Conservation (phyloP, 2,797 vertebrate genomes). For the Gallinago nigripennis region DNA sequence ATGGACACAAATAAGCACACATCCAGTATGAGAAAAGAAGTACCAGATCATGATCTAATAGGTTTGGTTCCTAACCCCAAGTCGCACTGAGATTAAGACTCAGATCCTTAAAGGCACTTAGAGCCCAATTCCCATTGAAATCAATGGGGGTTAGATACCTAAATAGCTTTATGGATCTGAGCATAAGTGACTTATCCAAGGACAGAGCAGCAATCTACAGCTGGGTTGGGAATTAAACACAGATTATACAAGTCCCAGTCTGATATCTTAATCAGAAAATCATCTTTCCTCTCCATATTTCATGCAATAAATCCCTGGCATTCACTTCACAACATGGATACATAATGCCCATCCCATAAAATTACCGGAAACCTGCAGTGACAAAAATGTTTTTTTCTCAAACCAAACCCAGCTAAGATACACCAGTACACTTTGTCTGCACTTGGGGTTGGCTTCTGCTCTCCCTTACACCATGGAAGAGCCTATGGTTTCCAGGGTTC, state of each 20-base stretch:
- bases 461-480: neutral
- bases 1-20: neutral
- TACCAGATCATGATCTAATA: neutral
- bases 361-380: neutral
- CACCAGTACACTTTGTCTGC: neutral
- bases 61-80: neutral
- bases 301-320: neutral
- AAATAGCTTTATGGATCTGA: slow-evolving; percentile 57
- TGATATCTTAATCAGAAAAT: slow-evolving; percentile 41
- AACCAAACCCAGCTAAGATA: neutral
- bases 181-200: slow-evolving; percentile 43
- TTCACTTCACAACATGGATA: neutral
- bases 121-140: slow-evolving; percentile 3
- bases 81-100: neutral
- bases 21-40: neutral
- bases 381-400: neutral
- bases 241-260: slow-evolving; percentile 31
- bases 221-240: slow-evolving; percentile 29
- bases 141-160: slow-evolving; percentile 48
- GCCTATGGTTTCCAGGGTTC: neutral
- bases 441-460: neutral
- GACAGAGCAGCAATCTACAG: slow-evolving; percentile 17
- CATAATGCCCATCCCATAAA: neutral
- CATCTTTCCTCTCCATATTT: slow-evolving; percentile 6
- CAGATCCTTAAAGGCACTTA: slow-evolving; percentile 34